Percentiles rank a stretch among this genome's conserved stretches.
Evolutionary conservation across 2,797 vertebrate genomes (phyloP).

Genomic region (Hypotaenidia philippensis): DNA sequence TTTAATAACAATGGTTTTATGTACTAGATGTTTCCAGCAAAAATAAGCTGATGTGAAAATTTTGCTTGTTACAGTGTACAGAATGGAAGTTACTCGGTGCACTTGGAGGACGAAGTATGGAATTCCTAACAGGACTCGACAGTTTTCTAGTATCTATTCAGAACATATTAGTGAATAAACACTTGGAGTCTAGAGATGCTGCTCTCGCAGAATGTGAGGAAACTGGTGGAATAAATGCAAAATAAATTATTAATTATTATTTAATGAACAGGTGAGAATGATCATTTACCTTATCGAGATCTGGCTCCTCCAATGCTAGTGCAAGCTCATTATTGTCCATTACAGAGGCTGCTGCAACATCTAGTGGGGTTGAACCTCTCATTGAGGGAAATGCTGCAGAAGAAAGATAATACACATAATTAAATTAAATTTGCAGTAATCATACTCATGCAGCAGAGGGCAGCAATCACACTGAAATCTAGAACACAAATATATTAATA

Average conservation of each 20-base stretch:
- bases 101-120: background rate
- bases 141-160: background rate
- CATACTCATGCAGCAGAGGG: conserved; percentile 60
- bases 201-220: background rate
- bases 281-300: conserved; percentile 91
- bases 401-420: background rate
- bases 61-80: background rate
- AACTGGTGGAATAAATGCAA: background rate
- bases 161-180: background rate
- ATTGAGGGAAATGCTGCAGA: conserved; percentile 93
- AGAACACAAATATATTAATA: background rate
- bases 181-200: background rate
- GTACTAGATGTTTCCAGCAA: background rate
- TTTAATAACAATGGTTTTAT: background rate
- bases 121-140: background rate
- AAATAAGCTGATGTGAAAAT: background rate
- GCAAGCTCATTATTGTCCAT: conserved; percentile 99
- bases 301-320: conserved; percentile 94
- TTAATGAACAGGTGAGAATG: background rate
- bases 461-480: conserved; percentile 62
- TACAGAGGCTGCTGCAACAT: conserved; percentile 97
- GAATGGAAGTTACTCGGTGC: background rate
- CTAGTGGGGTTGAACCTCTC: conserved; percentile 96
- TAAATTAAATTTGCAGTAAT: conserved; percentile 11
- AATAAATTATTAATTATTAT: too few species aligned